Evolutionary conservation across 2,113 vertebrate genomes (phyloP).

Genomic region (Dasypus novemcinctus): DNA sequence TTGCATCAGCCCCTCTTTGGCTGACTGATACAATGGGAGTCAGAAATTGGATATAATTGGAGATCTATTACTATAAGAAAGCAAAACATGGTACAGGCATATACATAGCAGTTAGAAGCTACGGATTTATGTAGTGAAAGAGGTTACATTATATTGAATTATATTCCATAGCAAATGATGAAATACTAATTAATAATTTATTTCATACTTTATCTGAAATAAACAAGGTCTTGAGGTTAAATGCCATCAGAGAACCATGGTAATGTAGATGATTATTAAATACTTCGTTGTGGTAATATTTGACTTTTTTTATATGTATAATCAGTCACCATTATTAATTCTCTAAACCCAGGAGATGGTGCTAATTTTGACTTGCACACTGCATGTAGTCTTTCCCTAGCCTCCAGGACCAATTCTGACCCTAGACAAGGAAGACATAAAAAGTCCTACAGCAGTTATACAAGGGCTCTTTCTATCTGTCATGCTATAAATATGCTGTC

Average conservation of each 20-base stretch:
- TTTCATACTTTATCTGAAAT: background rate
- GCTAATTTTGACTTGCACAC: background rate
- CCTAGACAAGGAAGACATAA: background rate
- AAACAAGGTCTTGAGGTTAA: background rate
- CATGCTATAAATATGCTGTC: background rate
- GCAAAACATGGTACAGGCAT: background rate
- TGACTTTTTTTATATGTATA: background rate
- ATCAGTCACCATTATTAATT: background rate
- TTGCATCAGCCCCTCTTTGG: too few relatives aligned
- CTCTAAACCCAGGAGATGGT: background rate
- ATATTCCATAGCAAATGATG: background rate
- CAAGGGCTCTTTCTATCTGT: background rate
- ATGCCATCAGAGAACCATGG: background rate
- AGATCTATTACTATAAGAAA: background rate
- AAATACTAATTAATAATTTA: background rate
- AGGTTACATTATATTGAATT: background rate
- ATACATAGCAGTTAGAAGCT: background rate
- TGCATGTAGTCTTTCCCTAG: background rate
- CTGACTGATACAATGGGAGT: too few relatives aligned
- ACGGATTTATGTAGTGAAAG: background rate
- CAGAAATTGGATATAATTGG: background rate
- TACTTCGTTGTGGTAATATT: background rate
- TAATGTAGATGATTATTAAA: background rate
- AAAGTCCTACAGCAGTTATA: background rate
- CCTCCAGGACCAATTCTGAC: background rate